A percentile compares a stretch with the other conserved stretches of the same genome.
phyloP scores from a whole-genome alignment of 2,888 invertebrate species.

The Leptura quadrifasciata region DNA sequence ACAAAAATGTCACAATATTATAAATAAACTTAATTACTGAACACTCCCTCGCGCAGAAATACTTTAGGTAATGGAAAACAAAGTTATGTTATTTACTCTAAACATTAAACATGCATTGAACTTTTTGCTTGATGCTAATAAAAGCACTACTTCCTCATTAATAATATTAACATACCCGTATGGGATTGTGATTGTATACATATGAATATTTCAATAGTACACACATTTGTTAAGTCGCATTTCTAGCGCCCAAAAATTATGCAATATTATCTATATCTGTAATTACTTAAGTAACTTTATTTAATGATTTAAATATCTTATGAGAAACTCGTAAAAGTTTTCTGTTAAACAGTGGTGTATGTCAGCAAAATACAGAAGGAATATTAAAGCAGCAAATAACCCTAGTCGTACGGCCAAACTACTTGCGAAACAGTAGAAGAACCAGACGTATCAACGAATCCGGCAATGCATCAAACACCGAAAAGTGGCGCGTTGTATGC shows the following conservation, averaged over 20 bases:
- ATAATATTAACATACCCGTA: constrained; percentile 36
- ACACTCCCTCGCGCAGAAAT: constrained; percentile 32
- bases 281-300: background rate
- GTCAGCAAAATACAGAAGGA: too few species aligned
- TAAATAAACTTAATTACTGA: constrained; percentile 34
- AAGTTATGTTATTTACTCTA: constrained; percentile 33
- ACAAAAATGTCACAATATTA: constrained; percentile 39
- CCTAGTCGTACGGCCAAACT: too few species aligned
- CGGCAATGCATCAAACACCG: too few species aligned
- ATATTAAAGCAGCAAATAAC: too few species aligned
- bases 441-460: too few species aligned
- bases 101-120: constrained; percentile 35
- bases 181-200: constrained; percentile 30
- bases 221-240: too few species aligned
- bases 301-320: background rate
- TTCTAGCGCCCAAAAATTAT: background rate
- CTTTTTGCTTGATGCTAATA: constrained; percentile 31
- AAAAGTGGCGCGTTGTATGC: too few species aligned
- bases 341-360: background rate
- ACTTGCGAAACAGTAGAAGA: too few species aligned
- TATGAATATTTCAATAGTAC: constrained; percentile 13
- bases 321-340: background rate
- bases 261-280: background rate
- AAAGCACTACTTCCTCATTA: constrained; percentile 40
- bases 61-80: constrained; percentile 32